Percentiles rank a stretch among this genome's conserved stretches.
These are phyloP conservation scores for Leistus spinibarbis DNA, from an alignment of 2,888 invertebrate species.

Conservation along the genomic window DNA sequence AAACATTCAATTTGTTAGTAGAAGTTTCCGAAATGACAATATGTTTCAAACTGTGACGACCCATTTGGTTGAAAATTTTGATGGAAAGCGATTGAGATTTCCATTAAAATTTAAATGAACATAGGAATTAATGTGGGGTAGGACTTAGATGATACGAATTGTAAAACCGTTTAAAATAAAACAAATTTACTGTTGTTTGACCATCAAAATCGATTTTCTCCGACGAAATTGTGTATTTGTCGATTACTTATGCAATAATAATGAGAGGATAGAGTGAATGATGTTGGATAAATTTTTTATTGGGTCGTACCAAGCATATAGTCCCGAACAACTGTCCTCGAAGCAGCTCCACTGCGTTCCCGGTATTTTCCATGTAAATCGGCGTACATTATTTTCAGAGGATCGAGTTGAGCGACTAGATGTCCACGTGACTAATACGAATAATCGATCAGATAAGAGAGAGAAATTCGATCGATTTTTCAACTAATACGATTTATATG, in stretches of 20 bases:
- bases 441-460: neutral
- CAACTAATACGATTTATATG: too few species aligned
- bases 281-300: slow-evolving; percentile 3
- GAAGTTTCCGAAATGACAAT: neutral
- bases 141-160: neutral
- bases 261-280: neutral
- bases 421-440: slow-evolving; percentile 83
- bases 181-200: too few species aligned
- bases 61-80: slow-evolving; percentile 39
- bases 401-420: slow-evolving; percentile 91
- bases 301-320: slow-evolving; percentile 67
- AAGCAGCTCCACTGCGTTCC: slow-evolving; percentile 62
- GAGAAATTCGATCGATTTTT: neutral
- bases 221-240: too few species aligned
- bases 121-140: neutral
- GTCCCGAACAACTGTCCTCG: slow-evolving; percentile 67
- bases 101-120: slow-evolving; percentile 8
- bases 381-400: slow-evolving; percentile 85
- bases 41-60: slow-evolving; percentile 54
- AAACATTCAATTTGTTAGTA: slow-evolving; percentile 1
- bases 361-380: slow-evolving; percentile 59
- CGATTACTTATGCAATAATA: too few species aligned
- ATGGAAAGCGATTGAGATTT: neutral
- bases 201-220: too few species aligned
- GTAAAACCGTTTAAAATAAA: neutral